Conservation (phyloP, 2,888 invertebrate genomes). For the Chrysotoxum bicinctum region DNA sequence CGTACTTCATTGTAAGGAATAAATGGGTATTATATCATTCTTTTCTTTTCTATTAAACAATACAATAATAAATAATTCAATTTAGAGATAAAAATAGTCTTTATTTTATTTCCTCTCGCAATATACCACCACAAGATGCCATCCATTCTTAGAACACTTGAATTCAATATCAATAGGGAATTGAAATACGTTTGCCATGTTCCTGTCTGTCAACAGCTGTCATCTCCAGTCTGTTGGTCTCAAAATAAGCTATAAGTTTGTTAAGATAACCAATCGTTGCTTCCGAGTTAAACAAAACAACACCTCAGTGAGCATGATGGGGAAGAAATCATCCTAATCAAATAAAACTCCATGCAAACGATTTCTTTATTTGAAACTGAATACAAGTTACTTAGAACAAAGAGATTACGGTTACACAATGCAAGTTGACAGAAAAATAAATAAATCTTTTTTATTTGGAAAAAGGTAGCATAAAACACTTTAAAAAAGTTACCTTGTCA, state of each 20-base stretch:
- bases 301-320: background rate
- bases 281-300: background rate
- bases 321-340: background rate
- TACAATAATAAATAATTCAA: too few relatives aligned
- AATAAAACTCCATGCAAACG: background rate
- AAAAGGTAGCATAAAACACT: too few relatives aligned
- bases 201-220: background rate
- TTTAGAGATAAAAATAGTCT: background rate
- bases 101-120: background rate
- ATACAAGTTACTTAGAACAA: background rate
- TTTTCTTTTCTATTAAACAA: too few relatives aligned
- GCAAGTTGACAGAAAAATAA: background rate
- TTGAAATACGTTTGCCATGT: background rate
- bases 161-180: background rate
- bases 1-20: too few relatives aligned
- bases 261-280: background rate
- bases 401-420: background rate
- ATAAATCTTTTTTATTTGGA: too few relatives aligned
- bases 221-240: background rate
- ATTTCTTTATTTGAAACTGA: background rate
- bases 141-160: too few relatives aligned
- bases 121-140: too few relatives aligned
- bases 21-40: too few relatives aligned
- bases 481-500: too few relatives aligned
- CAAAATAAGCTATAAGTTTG: background rate